phyloP scores from a whole-genome alignment of 2,113 vertebrate species.

The Pseudorhombus dupliciocellatus region DNA sequence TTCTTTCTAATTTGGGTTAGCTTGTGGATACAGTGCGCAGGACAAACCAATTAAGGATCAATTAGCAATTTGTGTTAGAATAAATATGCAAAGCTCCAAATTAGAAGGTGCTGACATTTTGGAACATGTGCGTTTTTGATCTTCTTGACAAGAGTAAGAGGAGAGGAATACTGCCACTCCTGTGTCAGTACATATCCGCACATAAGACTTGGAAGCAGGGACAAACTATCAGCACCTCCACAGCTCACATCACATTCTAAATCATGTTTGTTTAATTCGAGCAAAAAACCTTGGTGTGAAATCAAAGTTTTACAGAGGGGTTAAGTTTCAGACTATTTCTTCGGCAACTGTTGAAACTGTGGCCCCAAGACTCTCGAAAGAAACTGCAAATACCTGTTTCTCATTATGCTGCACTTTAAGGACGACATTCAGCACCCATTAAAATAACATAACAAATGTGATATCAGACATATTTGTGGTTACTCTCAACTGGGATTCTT shows the following conservation, averaged over 20 bases:
- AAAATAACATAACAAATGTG: conserved; percentile 14
- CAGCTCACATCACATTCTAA: not conserved
- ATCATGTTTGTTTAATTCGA: not conserved
- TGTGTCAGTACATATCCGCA: not conserved
- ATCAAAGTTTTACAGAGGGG: not conserved
- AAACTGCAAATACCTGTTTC: not conserved
- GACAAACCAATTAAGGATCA: not conserved
- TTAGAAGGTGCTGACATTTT: not conserved
- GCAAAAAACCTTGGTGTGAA: not conserved
- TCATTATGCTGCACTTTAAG: conserved; percentile 9
- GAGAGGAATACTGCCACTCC: not conserved
- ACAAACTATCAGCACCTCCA: not conserved
- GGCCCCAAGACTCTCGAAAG: not conserved
- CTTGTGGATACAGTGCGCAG: not conserved
- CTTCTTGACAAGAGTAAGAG: not conserved
- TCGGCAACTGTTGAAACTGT: not conserved
- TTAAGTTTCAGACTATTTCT: not conserved
- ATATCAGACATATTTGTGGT: conserved; percentile 16
- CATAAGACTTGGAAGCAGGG: conserved; percentile 2
- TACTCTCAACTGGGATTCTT: conserved; percentile 7
- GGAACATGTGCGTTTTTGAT: not conserved
- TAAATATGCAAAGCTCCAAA: not conserved
- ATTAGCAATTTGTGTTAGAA: not conserved
- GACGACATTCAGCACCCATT: not conserved
- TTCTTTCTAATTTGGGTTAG: not conserved